Conservation (phyloP, 2,113 vertebrate genomes). For the Entosphenus tridentatus region DNA sequence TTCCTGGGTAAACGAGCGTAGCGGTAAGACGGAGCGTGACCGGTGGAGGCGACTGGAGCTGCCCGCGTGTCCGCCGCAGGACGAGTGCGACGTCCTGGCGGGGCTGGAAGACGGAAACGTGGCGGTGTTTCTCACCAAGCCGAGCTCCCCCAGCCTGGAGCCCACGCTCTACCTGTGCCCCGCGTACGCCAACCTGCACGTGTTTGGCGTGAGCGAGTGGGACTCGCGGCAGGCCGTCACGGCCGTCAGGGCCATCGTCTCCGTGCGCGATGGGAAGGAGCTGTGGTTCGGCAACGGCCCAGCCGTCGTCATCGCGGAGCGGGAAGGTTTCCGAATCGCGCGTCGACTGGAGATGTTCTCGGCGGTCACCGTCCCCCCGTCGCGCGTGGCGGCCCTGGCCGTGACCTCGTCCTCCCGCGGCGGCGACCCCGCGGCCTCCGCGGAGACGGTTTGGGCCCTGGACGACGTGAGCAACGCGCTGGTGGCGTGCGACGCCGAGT, state of each 20-base stretch:
- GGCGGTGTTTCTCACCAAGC: not conserved
- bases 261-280: conserved; percentile 39
- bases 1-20: no score
- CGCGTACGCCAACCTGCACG: conserved; percentile 51
- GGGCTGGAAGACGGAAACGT: conserved; percentile 4
- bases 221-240: conserved; percentile 59
- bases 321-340: conserved; percentile 28
- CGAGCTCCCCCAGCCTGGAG: not conserved
- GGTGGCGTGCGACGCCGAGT: conserved; percentile 45
- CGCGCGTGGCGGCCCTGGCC: conserved; percentile 29
- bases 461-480: conserved; percentile 44
- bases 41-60: no score
- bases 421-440: conserved; percentile 24
- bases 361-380: conserved; percentile 20
- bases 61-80: not conserved
- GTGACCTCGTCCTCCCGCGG: conserved; percentile 30
- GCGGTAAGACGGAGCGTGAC: no score
- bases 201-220: conserved; percentile 38
- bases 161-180: conserved; percentile 44
- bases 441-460: conserved; percentile 64
- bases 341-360: conserved; percentile 48
- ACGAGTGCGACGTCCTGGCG: not conserved
- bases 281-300: conserved; percentile 86
- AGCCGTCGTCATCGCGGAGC: conserved; percentile 49
- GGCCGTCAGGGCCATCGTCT: conserved; percentile 44